Percentiles rank a stretch among this genome's conserved stretches.
These are phyloP conservation scores for Cephus pulcher DNA, from an alignment of 2,888 invertebrate genomes.

Conservation along the genomic window DNA sequence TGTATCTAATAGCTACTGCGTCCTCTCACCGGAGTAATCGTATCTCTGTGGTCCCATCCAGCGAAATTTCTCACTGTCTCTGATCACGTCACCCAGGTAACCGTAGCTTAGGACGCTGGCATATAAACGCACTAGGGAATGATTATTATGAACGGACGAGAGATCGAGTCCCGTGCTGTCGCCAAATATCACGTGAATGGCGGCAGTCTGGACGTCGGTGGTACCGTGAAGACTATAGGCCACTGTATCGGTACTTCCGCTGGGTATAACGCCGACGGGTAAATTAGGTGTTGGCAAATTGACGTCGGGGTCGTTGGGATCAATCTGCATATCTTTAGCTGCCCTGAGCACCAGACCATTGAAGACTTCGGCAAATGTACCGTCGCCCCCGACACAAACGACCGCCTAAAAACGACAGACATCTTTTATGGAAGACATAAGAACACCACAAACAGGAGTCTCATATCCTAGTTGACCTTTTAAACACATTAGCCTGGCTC, in stretches of 20 bases:
- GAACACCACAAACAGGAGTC: neutral
- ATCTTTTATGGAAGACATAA: neutral
- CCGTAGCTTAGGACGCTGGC: conserved; percentile 86
- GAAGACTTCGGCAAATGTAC: conserved; percentile 84
- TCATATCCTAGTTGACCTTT: neutral
- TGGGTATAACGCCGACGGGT: conserved; percentile 78
- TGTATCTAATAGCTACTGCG: neutral
- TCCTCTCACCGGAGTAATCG: conserved; percentile 76
- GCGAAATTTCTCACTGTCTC: conserved; percentile 82
- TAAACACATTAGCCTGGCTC: neutral
- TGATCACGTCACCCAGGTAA: conserved; percentile 85
- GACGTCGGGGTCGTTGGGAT: conserved; percentile 69
- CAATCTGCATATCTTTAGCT: conserved; percentile 69
- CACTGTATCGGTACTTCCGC: conserved; percentile 83
- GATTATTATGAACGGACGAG: conserved; percentile 77
- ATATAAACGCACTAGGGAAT: conserved; percentile 74
- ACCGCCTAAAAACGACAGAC: conserved; percentile 73
- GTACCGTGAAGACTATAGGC: conserved; percentile 84
- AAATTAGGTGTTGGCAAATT: conserved; percentile 68
- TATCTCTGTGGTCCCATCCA: conserved; percentile 91
- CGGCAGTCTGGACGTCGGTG: conserved; percentile 82
- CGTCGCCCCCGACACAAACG: conserved; percentile 88
- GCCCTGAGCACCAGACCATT: conserved; percentile 77
- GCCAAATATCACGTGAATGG: conserved; percentile 85
- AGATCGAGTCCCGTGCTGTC: conserved; percentile 80